Evolutionary conservation across 2,888 invertebrate species (phyloP), one percentile per base, ranked within the genome.

Genomic region (Drosophila meridionalis): DNA sequence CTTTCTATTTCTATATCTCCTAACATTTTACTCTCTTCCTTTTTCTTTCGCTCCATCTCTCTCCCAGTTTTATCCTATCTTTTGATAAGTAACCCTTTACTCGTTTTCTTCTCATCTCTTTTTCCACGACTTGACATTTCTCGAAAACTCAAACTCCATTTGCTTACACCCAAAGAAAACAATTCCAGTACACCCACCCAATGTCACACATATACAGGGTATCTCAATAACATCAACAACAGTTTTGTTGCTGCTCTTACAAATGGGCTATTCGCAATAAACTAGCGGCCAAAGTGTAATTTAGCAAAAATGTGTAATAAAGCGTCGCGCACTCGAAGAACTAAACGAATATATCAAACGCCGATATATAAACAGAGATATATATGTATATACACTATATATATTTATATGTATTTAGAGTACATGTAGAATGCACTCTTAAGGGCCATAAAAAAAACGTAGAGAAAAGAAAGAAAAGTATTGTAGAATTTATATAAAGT

Each of bases 221-320:
- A 78, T 64, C 42, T n/a, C 20, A 32, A 42, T 53, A 56, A 50
- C 42, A 43, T 57, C 48, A 66, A 75, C 65, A 61, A 67, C 36
- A 50, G 57, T 57, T 58, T 60, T 66, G 71, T 62, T 65, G 47
- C 20, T 20, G 30, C 57, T 32, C 57, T 42, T 64, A 76, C 78
- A 80, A 80, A 78, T 78, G 78, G 66, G 61, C 77, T 58, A 75
- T 78, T 78, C 57, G 71, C 56, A 75, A 85, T 78, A 85, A 87
- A 87, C 87, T 88, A 87, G 80, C 79, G 78, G 69, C 76, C 84
- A 74, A 90, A 90, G 74, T 75, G 90, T 87, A 90, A 90, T 90
- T 90, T 90, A 88, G 87, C 90, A 88, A 84, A 87, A 86, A 88
- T 87, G 82, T 82, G 76, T 76, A 84, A 86, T 87, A 88, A 86